Percentiles rank a stretch among this genome's conserved stretches.
These are phyloP conservation scores for Ceriagrion tenellum DNA, from an alignment of 2,888 invertebrate genomes.

Conservation along the genomic window DNA sequence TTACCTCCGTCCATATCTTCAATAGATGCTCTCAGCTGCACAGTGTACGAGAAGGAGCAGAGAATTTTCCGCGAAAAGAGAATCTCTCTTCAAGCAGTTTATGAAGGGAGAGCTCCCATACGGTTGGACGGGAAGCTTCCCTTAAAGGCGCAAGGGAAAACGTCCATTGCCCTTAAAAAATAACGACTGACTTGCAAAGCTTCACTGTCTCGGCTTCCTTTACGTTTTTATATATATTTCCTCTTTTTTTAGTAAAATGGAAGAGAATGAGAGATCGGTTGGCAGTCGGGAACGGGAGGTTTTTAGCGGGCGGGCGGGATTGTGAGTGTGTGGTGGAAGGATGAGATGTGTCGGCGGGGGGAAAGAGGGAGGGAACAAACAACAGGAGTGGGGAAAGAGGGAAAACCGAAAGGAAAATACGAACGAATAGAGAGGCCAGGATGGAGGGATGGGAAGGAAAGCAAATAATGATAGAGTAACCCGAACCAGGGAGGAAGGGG, in stretches of 20 bases:
- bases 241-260: background rate
- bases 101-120: background rate
- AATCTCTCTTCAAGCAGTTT: background rate
- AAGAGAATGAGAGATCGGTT: background rate
- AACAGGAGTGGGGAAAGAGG: background rate
- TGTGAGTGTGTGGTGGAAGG: background rate
- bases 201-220: background rate
- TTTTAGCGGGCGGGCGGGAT: background rate
- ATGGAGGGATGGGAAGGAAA: background rate
- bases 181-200: background rate
- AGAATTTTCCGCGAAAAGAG: background rate
- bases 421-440: background rate
- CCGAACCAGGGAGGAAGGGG: background rate
- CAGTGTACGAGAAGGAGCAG: no score
- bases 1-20: no score
- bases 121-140: background rate
- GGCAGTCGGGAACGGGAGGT: background rate
- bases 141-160: background rate
- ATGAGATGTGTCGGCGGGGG: background rate
- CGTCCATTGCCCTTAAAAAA: background rate
- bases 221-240: background rate
- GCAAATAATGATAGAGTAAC: background rate
- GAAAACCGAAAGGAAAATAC: background rate
- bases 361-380: background rate
- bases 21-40: no score